Evolutionary conservation across 2,888 invertebrate species (phyloP), one percentile per base, ranked within the genome.

Genomic region (Leucophenga montana): DNA sequence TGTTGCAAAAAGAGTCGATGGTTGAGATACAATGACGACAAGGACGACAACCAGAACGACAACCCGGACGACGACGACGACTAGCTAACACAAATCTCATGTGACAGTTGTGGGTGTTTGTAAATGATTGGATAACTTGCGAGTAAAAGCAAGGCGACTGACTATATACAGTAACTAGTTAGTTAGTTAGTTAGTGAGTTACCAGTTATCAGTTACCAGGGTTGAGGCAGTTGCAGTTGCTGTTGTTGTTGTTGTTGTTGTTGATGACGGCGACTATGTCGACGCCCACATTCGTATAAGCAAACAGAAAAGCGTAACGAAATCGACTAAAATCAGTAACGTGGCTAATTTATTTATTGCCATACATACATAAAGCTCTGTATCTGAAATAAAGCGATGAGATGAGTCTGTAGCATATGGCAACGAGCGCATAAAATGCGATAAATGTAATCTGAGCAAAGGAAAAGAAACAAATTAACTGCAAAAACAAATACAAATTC

Each of bases 311-410:
- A 39, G 39, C 11, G 39, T 39, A 48, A 20, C 18, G 46, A 39
- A 39, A 64, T 64, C 46, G 62, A 46, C 33, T 46, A 72, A 78
- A 74, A 74, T 68, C 74, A 78, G 78, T 76, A 68, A 68, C 67
- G 78, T 75, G 75, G 70, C 80, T 83, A 75, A 83, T 82, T 80
- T 82, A 82, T 82, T 77, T 78, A 79, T 79, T 75, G 73, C 73
- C 69, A 66, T 67, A 39, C 70, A 70, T 68, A n/a, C 46, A 4
- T 27, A 46, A n/a, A n/a, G n/a, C n/a, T n/a, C n/a, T 13, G 46
- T 13, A 46, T 46, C 3, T 6, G n/a, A 27, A 27, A n/a, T 46
- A 3, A 14, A n/a, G 46, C 3, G 46, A n/a, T 4, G 13, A 2
- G 13, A 4, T n/a, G 46, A 46, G 46, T 46, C 3, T 46, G n/a